Evolutionary conservation across 2,888 invertebrate species (phyloP).

Genomic region (Thalpophila matura): DNA sequence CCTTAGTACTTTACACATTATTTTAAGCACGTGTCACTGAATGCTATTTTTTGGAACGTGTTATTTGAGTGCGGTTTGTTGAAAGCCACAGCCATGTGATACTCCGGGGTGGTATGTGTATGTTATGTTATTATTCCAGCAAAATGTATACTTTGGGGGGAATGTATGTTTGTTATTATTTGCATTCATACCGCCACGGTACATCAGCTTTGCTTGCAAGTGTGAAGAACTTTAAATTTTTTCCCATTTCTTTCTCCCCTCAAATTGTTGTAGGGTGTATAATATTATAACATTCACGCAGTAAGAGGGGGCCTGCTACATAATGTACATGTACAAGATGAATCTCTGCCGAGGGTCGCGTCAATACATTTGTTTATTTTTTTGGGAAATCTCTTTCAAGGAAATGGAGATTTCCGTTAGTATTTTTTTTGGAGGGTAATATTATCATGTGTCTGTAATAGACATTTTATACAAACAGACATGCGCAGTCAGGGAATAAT

Average conservation of each 20-base stretch:
- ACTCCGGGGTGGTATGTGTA: not conserved
- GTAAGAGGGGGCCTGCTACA: conserved; percentile 51
- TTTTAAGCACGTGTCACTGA: not conserved
- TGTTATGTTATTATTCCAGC: conserved; percentile 13
- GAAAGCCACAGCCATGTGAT: not conserved
- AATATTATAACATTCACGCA: conserved; percentile 55
- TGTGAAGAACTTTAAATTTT: conserved; percentile 50
- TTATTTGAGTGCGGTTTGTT: too few species aligned
- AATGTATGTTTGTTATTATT: conserved; percentile 32
- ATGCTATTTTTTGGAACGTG: too few species aligned
- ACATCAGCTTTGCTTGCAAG: conserved; percentile 19
- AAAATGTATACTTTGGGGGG: not conserved
- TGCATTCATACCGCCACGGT: conserved; percentile 3
- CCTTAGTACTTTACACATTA: too few species aligned
- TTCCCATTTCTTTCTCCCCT: conserved; percentile 32
- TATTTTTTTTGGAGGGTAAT: conserved; percentile 19
- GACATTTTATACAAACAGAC: conserved; percentile 6
- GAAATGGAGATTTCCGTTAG: conserved; percentile 26
- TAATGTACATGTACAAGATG: conserved; percentile 54
- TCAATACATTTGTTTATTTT: conserved; percentile 54
- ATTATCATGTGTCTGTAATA: conserved; percentile 24
- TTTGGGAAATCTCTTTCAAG: conserved; percentile 35
- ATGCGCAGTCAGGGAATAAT: not conserved
- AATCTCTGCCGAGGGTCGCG: conserved; percentile 54
- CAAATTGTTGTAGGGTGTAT: conserved; percentile 54